Conservation (phyloP, 2,888 invertebrate genomes). For the Drosophila meridionalis region DNA sequence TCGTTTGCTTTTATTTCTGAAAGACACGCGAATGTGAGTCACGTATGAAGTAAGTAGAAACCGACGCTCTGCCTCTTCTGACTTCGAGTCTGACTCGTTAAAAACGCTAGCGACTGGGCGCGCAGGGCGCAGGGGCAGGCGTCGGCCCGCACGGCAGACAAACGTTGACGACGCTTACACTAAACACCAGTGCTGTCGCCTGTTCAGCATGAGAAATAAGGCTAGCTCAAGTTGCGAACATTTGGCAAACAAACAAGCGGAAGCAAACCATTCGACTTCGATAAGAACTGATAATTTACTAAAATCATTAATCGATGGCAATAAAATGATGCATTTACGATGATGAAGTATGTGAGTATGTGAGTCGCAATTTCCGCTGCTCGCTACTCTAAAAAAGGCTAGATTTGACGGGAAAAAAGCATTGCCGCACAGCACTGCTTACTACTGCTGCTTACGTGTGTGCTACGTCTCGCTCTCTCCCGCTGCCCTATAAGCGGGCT, state of each 20-base stretch:
- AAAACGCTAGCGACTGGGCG: slow-evolving; percentile 16
- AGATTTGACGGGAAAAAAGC: slow-evolving; percentile 13
- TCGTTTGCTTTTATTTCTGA: slow-evolving; percentile 71
- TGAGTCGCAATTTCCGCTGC: slow-evolving; percentile 11
- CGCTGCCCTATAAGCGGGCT: slow-evolving; percentile 23
- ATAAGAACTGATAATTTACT: slow-evolving; percentile 1
- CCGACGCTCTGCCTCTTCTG: slow-evolving; percentile 55
- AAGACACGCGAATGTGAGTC: slow-evolving; percentile 81
- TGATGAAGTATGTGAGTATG: background rate
- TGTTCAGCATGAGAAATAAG: background rate
- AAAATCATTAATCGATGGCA: background rate
- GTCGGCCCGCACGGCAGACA: slow-evolving; percentile 40
- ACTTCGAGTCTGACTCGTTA: slow-evolving; percentile 38
- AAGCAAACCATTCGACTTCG: background rate
- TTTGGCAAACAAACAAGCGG: background rate
- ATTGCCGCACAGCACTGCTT: slow-evolving; percentile 7
- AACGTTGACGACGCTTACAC: slow-evolving; percentile 40
- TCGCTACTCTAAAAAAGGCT: slow-evolving; percentile 4
- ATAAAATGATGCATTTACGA: slow-evolving; percentile 4
- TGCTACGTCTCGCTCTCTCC: background rate
- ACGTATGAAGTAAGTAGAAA: slow-evolving; percentile 80
- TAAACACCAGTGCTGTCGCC: slow-evolving; percentile 6
- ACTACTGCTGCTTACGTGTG: slow-evolving; percentile 46
- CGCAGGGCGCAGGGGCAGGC: slow-evolving; percentile 16
- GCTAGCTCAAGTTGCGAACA: background rate